phyloP scores from a whole-genome alignment of 2,888 invertebrate species.

The Aporophyla nigra region DNA sequence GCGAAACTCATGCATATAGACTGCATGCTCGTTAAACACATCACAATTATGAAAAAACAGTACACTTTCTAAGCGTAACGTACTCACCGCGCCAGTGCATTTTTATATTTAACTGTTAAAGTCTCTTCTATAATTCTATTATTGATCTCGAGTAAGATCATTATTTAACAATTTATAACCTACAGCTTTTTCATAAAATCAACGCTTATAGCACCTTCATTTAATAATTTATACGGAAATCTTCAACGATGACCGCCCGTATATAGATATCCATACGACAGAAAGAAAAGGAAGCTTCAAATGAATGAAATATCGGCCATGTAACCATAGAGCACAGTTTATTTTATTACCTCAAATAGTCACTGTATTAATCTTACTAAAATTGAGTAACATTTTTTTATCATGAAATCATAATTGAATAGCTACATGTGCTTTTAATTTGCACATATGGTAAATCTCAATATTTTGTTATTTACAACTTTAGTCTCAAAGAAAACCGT shows the following conservation, averaged over 20 bases:
- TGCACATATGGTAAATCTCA: background rate
- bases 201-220: constrained; percentile 91
- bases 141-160: constrained; percentile 99
- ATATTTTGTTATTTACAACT: background rate
- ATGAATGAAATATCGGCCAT: constrained; percentile 86
- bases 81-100: constrained; percentile 98
- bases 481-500: constrained; percentile 44
- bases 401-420: background rate
- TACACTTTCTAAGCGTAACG: constrained; percentile 90
- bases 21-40: constrained; percentile 75
- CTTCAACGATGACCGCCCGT: constrained; percentile 88
- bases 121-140: constrained; percentile 99
- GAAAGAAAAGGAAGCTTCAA: constrained; percentile 86
- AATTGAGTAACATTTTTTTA: background rate
- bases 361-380: constrained; percentile 8
- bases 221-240: constrained; percentile 89
- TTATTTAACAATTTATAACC: constrained; percentile 91
- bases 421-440: background rate
- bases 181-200: constrained; percentile 90
- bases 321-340: constrained; percentile 77
- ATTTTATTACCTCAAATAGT: constrained; percentile 54
- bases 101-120: constrained; percentile 98
- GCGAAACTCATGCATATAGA: constrained; percentile 63
- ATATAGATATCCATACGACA: constrained; percentile 85
- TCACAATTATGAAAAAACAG: constrained; percentile 83